A percentile compares a stretch with the other conserved stretches of the same genome.
These are phyloP conservation scores for Nycteola revayana DNA, from an alignment of 2,888 invertebrate species.

Conservation along the genomic window DNA sequence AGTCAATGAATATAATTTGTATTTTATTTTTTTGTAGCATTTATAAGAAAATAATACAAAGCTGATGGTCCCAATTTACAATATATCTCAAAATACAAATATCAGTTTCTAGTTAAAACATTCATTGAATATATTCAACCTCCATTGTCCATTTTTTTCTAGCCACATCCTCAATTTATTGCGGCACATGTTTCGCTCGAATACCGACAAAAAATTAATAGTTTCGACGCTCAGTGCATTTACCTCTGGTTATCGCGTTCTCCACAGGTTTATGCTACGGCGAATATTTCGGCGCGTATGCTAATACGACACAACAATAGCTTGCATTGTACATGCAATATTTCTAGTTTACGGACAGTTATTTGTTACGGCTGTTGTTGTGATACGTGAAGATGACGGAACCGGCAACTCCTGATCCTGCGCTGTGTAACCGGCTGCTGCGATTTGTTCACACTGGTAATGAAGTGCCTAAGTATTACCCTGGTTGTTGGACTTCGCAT, in stretches of 20 bases:
- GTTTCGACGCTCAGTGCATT: constrained; percentile 52
- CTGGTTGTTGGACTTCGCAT: constrained; percentile 79
- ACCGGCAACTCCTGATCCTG: constrained; percentile 46
- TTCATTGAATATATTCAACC: constrained; percentile 29
- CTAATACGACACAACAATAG: constrained; percentile 23
- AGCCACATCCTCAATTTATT: constrained; percentile 79
- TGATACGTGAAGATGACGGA: constrained; percentile 47
- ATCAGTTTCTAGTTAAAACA: background rate
- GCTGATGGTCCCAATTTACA: too few species aligned
- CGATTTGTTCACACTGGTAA: constrained; percentile 78
- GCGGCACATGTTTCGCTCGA: constrained; percentile 75
- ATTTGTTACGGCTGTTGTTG: constrained; percentile 16
- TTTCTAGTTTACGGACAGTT: constrained; percentile 28
- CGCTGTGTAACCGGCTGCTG: constrained; percentile 60
- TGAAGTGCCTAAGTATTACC: constrained; percentile 78
- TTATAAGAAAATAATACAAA: too few species aligned
- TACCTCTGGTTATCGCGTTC: constrained; percentile 47
- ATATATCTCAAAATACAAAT: too few species aligned
- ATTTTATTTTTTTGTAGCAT: background rate
- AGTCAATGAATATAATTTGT: constrained; percentile 5
- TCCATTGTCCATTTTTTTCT: constrained; percentile 75
- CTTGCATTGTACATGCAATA: constrained; percentile 34
- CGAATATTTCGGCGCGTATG: constrained; percentile 34
- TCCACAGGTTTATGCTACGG: constrained; percentile 44
- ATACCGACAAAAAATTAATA: constrained; percentile 66